Percentiles rank a stretch among this genome's conserved stretches.
Evolutionary conservation across 2,888 invertebrate genomes (phyloP).

Genomic region (Orchesellides sinensis): DNA sequence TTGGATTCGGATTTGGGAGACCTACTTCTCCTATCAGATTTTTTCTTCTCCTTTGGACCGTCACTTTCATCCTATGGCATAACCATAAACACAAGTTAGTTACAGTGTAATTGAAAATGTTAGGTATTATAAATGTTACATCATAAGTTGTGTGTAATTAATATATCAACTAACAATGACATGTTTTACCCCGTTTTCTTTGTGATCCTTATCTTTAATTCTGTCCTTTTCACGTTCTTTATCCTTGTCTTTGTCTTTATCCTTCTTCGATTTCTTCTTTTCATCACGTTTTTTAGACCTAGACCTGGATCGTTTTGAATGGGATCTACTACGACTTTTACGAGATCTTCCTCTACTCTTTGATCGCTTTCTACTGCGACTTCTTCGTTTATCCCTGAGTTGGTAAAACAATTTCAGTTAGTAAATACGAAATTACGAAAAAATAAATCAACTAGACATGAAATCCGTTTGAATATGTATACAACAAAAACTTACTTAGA

Average conservation of each 20-base stretch:
- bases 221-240: conserved; percentile 61
- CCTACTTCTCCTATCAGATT: conserved; percentile 42
- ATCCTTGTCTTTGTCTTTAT: conserved; percentile 69
- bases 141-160: not conserved
- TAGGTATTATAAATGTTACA: not conserved
- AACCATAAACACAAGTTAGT: not conserved
- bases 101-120: not conserved
- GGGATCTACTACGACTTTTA: conserved; percentile 64
- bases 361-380: conserved; percentile 69
- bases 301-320: conserved; percentile 77
- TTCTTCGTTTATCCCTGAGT: conserved; percentile 64
- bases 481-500: conserved; percentile 30
- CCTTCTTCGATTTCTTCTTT: conserved; percentile 68
- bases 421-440: not conserved
- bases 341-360: conserved; percentile 65
- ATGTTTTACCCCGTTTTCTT: conserved; percentile 56
- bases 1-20: conserved; percentile 53
- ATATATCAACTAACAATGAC: not conserved
- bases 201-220: conserved; percentile 64
- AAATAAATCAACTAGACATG: not conserved
- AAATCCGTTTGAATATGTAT: not conserved
- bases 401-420: too few relatives aligned
- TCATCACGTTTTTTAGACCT: conserved; percentile 79
- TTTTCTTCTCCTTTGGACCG: conserved; percentile 39
- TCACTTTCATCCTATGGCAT: conserved; percentile 47